phyloP scores from a whole-genome alignment of 2,113 vertebrate species.

The Elgaria multicarinata region DNA sequence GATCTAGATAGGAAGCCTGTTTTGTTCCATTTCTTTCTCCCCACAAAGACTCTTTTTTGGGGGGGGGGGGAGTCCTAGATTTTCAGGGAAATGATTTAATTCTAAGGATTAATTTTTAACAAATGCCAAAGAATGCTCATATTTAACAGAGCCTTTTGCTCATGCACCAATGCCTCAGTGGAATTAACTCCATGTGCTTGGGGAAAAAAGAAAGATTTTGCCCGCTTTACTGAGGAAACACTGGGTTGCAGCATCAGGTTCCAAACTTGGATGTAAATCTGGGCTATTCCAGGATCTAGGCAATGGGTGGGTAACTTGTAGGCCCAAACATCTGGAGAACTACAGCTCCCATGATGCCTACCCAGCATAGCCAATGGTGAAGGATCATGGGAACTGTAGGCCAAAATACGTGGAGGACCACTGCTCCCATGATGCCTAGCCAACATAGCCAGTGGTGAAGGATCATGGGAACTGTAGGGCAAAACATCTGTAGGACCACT shows the following conservation, averaged over 20 bases:
- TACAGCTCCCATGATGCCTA: not conserved
- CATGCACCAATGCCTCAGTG: not conserved
- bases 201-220: not conserved
- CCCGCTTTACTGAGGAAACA: not conserved
- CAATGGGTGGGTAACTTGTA: not conserved
- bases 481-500: not conserved
- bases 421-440: not conserved
- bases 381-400: not conserved
- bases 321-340: not conserved
- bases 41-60: not conserved
- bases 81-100: not conserved
- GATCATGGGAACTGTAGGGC: not conserved
- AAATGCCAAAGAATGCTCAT: not conserved
- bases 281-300: not conserved
- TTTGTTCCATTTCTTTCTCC: conserved; percentile 3
- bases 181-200: conserved; percentile 12
- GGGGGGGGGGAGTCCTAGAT: conserved; percentile 22
- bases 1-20: not conserved
- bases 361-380: not conserved
- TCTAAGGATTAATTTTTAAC: conserved; percentile 6
- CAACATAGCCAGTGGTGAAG: too few relatives aligned
- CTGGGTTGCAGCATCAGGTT: not conserved
- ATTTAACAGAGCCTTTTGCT: not conserved
- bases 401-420: not conserved
- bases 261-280: not conserved